Base-by-base conservation (phyloP, 1,140 invertebrate species). In the Magallana ariakensis region DNA sequence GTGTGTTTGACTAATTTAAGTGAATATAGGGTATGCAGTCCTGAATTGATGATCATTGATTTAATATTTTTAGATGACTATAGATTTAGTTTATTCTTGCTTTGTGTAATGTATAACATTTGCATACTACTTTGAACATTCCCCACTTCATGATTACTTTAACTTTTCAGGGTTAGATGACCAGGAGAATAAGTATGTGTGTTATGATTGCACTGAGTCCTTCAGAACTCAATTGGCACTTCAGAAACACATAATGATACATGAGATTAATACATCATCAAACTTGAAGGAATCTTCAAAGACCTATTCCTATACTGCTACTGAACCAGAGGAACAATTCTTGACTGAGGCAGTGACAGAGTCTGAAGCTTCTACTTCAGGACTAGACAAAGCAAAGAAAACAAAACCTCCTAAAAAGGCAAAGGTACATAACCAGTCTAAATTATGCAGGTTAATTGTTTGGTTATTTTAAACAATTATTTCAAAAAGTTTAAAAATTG, bases 191-290 rank as follows among this genome's bases (percentile, higher is more conserved):
- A 93, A 93, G 70, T 95, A 93, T 90, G 92, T 93, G 15, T 96
- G 96, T 93, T 96, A 95, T 92, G 96, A 96, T 91, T 97, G 96
- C 92, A 93, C 95, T 56, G 93, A 95, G 87, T 94, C 94, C 84
- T 96, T 96, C 93, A 88, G 90, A 83, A 95, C 95, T 9, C 95
- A 95, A n/a, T 94, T 95, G 85, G 89, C 88, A 11, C 84, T 91
- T 33, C 90, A 91, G 86, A 85, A 87, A 26, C 90, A 91, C 82
- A 66, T 89, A 10, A 57, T 89, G 13, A 46, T 66, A 9, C 88
- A 89, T 54, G 88, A 89, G 15, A 87, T 80, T 16, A 87, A 82
- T 33, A 75, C 66, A 26, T 26, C 80, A 13, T 46, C 82, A 13
- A 26, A 16, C 22, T 19, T 84, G 55, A 33, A 84, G 82, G 82